These are phyloP conservation scores for Catamblyrhynchus diadema DNA, from an alignment of 2,797 vertebrate genomes.

Conservation along the genomic window DNA sequence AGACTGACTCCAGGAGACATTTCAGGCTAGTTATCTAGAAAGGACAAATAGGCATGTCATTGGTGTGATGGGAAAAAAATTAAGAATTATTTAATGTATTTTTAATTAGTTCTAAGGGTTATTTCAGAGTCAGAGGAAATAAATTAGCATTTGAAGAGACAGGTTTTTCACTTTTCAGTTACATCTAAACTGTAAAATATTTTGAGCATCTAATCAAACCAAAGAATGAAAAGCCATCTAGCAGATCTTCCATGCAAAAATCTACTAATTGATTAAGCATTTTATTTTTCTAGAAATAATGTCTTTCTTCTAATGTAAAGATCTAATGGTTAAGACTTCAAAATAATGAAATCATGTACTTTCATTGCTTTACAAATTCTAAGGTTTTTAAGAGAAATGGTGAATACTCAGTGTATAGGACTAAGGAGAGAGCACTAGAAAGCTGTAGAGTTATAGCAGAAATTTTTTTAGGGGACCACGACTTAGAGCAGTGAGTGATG, in stretches of 20 bases:
- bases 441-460: background rate
- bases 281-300: background rate
- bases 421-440: background rate
- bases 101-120: background rate
- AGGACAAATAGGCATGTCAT: background rate
- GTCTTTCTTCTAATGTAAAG: background rate
- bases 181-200: background rate
- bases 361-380: background rate
- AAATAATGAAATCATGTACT: background rate
- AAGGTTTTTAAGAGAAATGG: background rate
- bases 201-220: background rate
- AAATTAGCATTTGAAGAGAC: background rate
- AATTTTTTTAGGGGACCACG: background rate
- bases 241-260: background rate
- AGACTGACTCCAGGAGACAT: background rate
- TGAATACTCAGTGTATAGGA: background rate
- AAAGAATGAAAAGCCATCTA: background rate
- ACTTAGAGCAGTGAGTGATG: background rate
- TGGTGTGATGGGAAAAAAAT: background rate
- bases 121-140: background rate
- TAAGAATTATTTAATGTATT: background rate
- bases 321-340: background rate
- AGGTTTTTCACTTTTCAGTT: background rate
- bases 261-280: background rate
- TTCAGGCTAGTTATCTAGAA: background rate